Evolutionary conservation across 1,140 invertebrate genomes (phyloP).

Genomic region (Bombus breviceps): DNA sequence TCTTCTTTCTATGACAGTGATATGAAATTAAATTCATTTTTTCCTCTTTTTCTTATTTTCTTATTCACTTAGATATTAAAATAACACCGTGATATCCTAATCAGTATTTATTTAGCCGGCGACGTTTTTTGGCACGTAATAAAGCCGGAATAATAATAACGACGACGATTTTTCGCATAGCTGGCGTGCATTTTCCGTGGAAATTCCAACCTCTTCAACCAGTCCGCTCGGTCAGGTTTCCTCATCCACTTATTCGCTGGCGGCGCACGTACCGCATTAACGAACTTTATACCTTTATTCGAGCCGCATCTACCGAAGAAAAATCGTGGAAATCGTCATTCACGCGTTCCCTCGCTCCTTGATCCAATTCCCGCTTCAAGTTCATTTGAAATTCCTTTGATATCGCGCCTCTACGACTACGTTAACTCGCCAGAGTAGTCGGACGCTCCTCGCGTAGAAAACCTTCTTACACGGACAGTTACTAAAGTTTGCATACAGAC

Average conservation of each 20-base stretch:
- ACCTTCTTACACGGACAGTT: too few relatives aligned
- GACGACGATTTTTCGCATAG: background rate
- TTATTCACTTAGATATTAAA: background rate
- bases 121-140: background rate
- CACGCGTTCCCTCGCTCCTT: too few relatives aligned
- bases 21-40: too few relatives aligned
- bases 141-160: background rate
- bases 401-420: background rate
- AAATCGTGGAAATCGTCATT: slow-evolving; percentile 7
- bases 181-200: background rate
- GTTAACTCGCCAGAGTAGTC: too few relatives aligned
- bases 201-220: background rate
- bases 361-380: background rate
- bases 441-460: too few relatives aligned
- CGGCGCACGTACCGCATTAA: slow-evolving; percentile 30
- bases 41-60: background rate
- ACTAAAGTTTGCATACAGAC: too few relatives aligned
- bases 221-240: background rate
- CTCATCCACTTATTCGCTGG: slow-evolving; percentile 17
- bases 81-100: background rate
- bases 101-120: background rate
- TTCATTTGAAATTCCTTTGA: background rate
- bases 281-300: slow-evolving; percentile 36
- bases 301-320: background rate
- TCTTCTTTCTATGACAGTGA: too few relatives aligned